Percentiles rank a stretch among this genome's conserved stretches.
Conservation (phyloP, 2,797 vertebrate species). For the Parauchenoglanis punctatus region DNA sequence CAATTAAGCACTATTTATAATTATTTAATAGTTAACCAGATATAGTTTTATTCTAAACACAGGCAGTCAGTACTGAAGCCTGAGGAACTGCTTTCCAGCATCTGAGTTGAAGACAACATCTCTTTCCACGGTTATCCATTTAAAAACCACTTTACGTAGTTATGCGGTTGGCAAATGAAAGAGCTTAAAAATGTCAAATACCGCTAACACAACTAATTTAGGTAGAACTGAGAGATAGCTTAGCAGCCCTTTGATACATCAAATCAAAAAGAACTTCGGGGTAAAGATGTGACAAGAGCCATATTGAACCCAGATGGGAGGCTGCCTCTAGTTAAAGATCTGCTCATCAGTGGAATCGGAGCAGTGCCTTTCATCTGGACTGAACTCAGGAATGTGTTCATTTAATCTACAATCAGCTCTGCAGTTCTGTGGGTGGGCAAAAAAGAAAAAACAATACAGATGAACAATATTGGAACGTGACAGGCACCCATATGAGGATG, state of each 20-base stretch:
- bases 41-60: neutral
- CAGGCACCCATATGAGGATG: constrained; percentile 38
- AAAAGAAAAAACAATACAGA: constrained; percentile 15
- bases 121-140: constrained; percentile 2
- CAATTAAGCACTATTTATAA: neutral
- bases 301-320: constrained; percentile 61
- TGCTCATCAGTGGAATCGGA: constrained; percentile 58
- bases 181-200: constrained; percentile 34
- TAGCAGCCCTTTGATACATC: constrained; percentile 54
- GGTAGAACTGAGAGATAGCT: constrained; percentile 52
- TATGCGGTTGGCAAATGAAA: constrained; percentile 14
- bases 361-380: constrained; percentile 56
- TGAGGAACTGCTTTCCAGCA: neutral
- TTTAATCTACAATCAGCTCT: constrained; percentile 55
- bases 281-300: constrained; percentile 59
- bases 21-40: neutral
- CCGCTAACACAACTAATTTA: constrained; percentile 43
- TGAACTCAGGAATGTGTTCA: constrained; percentile 54
- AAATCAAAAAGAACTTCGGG: constrained; percentile 50
- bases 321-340: constrained; percentile 58
- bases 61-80: neutral
- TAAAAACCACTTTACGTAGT: constrained; percentile 12
- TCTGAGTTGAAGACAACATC: neutral
- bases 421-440: constrained; percentile 46
- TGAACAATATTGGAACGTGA: constrained; percentile 45